phyloP scores from a whole-genome alignment of 1,140 invertebrate species.

The Vanessa atalanta region DNA sequence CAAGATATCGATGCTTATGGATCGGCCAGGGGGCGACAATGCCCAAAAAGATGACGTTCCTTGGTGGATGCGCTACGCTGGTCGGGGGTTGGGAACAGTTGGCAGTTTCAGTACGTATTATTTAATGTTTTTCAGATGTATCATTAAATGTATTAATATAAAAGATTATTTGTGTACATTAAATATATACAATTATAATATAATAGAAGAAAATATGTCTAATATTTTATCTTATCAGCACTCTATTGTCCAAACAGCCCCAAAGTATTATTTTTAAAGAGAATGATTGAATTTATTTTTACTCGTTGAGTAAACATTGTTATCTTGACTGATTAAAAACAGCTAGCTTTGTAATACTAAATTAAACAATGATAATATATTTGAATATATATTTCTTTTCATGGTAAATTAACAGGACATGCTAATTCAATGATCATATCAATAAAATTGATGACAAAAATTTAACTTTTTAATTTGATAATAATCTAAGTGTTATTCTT shows the following conservation, averaged over 20 bases:
- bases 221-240: constrained; percentile 53
- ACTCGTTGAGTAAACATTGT: background rate
- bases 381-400: too few relatives aligned
- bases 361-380: too few relatives aligned
- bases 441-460: too few relatives aligned
- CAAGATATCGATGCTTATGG: constrained; percentile 88
- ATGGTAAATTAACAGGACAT: too few relatives aligned
- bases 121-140: constrained; percentile 28
- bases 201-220: constrained; percentile 10
- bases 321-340: constrained; percentile 6
- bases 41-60: constrained; percentile 89
- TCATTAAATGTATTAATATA: background rate
- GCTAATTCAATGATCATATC: too few relatives aligned
- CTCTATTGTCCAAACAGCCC: constrained; percentile 42
- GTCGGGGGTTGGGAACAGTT: constrained; percentile 90
- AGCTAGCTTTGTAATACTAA: background rate
- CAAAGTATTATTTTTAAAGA: background rate
- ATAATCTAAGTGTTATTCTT: too few relatives aligned
- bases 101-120: constrained; percentile 84
- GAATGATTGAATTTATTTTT: background rate
- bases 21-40: constrained; percentile 87
- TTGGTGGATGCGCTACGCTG: constrained; percentile 94
- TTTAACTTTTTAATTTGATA: too few relatives aligned
- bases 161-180: background rate
- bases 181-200: background rate